phyloP scores from a whole-genome alignment of 2,113 vertebrate genomes.

The Numida meleagris region DNA sequence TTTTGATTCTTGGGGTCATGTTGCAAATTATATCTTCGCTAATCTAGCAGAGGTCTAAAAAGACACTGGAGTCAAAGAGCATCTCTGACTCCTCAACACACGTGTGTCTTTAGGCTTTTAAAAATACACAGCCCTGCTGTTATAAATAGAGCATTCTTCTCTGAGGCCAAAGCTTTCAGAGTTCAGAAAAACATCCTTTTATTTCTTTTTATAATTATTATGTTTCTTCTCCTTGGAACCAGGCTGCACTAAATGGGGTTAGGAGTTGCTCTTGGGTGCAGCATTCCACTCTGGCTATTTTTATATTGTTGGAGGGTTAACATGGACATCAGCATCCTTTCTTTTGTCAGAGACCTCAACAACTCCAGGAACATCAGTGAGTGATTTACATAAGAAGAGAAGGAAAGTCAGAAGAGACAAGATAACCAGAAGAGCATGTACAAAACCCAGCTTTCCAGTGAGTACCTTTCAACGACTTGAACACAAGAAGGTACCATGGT shows the following conservation, averaged over 20 bases:
- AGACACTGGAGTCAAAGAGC: slow-evolving; percentile 27
- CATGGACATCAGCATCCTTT: not conserved
- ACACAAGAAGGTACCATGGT: not conserved
- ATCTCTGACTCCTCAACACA: slow-evolving; percentile 39
- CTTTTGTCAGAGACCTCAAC: not conserved
- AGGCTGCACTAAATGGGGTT: not conserved
- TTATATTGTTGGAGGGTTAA: not conserved
- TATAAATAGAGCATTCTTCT: slow-evolving; percentile 61
- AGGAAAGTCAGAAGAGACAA: not conserved
- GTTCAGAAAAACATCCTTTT: slow-evolving; percentile 18
- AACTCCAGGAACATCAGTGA: not conserved
- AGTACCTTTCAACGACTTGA: not conserved
- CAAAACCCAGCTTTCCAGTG: not conserved
- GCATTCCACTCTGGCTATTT: not conserved
- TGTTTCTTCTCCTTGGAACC: not conserved
- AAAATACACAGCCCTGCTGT: slow-evolving; percentile 42
- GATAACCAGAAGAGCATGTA: not conserved
- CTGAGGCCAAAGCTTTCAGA: slow-evolving; percentile 15
- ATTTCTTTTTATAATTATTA: not conserved
- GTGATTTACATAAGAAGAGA: not conserved
- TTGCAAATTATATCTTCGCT: slow-evolving; percentile 53
- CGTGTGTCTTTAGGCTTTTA: slow-evolving; percentile 30
- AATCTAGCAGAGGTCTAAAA: slow-evolving; percentile 58
- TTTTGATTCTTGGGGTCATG: slow-evolving; percentile 49
- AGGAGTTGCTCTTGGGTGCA: not conserved